A percentile compares a stretch with the other conserved stretches of the same genome.
phyloP scores from a whole-genome alignment of 2,888 invertebrate genomes.

The Drosophila hawaiiensis region DNA sequence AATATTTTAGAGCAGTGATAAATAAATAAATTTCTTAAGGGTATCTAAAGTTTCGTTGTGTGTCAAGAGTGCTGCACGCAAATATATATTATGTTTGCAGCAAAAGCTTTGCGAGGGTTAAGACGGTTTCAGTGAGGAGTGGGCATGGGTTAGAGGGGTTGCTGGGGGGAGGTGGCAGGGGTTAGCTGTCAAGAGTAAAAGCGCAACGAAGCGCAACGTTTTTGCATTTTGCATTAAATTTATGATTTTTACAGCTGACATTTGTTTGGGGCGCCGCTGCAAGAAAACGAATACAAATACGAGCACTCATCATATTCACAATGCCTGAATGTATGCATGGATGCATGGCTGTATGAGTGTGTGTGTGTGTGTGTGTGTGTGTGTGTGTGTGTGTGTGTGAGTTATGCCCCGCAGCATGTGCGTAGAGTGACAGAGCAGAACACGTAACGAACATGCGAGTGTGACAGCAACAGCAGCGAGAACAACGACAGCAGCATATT shows the following conservation, averaged over 20 bases:
- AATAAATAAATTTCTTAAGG: conserved; percentile 7
- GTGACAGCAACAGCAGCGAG: conserved; percentile 64
- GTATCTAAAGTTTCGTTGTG: conserved; percentile 21
- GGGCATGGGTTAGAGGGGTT: neutral
- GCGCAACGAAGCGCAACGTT: conserved; percentile 79
- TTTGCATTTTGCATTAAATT: conserved; percentile 80
- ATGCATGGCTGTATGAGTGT: conserved; percentile 6
- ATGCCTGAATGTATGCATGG: conserved; percentile 4
- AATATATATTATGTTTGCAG: conserved; percentile 48
- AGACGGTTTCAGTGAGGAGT: neutral
- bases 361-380: neutral
- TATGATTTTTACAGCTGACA: conserved; percentile 82
- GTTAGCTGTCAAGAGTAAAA: conserved; percentile 76
- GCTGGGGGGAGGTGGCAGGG: conserved; percentile 14
- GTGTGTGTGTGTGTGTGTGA: conserved; percentile 34
- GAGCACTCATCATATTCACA: conserved; percentile 16
- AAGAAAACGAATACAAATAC: conserved; percentile 24
- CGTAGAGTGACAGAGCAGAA: conserved; percentile 70
- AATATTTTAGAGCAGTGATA: conserved; percentile 1
- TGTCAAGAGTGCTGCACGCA: conserved; percentile 8
- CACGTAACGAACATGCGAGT: conserved; percentile 60
- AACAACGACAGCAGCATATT: conserved; percentile 70
- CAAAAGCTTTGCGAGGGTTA: conserved; percentile 24
- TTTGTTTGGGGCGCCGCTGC: conserved; percentile 78
- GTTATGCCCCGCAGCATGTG: conserved; percentile 60